Base-by-base conservation (phyloP, 2,113 vertebrate genomes). In the Tetrax tetrax region DNA sequence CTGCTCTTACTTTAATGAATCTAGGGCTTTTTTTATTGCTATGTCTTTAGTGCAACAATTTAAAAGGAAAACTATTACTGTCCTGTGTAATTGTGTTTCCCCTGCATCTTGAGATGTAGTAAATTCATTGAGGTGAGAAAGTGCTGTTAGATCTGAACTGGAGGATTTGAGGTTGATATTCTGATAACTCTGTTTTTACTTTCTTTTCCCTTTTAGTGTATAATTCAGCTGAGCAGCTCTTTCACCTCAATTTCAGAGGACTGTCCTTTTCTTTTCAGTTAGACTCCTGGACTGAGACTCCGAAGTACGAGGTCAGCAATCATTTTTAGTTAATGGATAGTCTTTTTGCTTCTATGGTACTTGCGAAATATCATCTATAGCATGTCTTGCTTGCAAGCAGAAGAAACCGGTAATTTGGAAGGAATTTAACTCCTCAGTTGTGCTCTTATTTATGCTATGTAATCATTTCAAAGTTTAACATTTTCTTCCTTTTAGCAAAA, bases 231-330 rank as follows among this genome's bases (percentile, higher is more conserved):
- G 99, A 99, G 96, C 99, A 99, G 94, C 98, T 99, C 96, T 99
- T 99, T 98, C 99, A 99, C 97, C 99, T 99, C 98, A 99, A 99
- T 98, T 99, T 99, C 96, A 98, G 99, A 97, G 99, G 99, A 96
- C 97, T 99, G 76, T 99, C 99, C 4, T 99, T 99, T 98, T 99
- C 99, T 95, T 99, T 99, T 96, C 99, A 99, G 95, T 98, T 99
- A 97, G 99, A 99, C 97, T 99, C 99, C 5, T 99, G 99, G 99
- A 99, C 99, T n/a, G 99, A 99, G 98, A 99, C 99, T 93, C 99
- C 99, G 0, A 99, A 99, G 94, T 99, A 99, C 21, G 99, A 99
- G 99, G 99, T 99, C 90, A 98, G 98, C 70, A 88, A 61, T 95
- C 33, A 3, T 60, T 86, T n/a, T 54, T 51, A 38, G 38, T 91